Base-by-base conservation (phyloP, 23 tunicate species). In the Oikopleura albicans region DNA sequence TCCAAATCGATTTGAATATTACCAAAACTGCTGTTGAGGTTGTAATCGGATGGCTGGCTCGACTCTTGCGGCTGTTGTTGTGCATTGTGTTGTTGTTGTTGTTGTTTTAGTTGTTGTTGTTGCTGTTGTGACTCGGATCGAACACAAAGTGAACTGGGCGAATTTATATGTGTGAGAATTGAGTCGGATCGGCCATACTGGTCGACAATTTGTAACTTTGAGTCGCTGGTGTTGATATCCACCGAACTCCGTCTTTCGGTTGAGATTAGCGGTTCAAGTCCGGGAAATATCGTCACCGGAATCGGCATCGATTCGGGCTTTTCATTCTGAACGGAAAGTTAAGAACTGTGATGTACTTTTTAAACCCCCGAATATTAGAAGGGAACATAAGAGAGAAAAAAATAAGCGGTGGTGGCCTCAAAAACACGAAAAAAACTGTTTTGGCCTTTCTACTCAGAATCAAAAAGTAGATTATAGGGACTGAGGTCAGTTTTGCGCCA, bases 1-100 rank as follows among this genome's bases (percentile, higher is more conserved):
- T 71, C 79, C 79, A 71, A 31, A 71, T 71, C 79, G 31, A 71
- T 71, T 29, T 71, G 27, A 16, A 71, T 29, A 71, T 71, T 31
- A 22, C 79, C 79, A 16, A 71, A 31, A 4, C 34, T 2, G 37
- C 37, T 71, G 79, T 16, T 12, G 35, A 71, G 35, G 35, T 71
- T 71, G 37, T 71, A 71, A 71, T 71, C 79, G 2, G 37, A 2
- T 8, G 8, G 16, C 16, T 8, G 8, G 8, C 22, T 22, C 22
- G 59, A 8, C 59, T 49, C 59, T 8, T 8, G 59, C 22, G 8
- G 16, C 22, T 49, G 16, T 49, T 22, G 8, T 8, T 8, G 22
- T 8, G 16, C 22, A 8, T 49, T 49, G 8, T 49, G 16, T 8
- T 8, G 8, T 71, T 71, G 79, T 16, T 31, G 36, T 2, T 71